phyloP scores from a whole-genome alignment of 2,888 invertebrate genomes.

The Pheosia gnoma region DNA sequence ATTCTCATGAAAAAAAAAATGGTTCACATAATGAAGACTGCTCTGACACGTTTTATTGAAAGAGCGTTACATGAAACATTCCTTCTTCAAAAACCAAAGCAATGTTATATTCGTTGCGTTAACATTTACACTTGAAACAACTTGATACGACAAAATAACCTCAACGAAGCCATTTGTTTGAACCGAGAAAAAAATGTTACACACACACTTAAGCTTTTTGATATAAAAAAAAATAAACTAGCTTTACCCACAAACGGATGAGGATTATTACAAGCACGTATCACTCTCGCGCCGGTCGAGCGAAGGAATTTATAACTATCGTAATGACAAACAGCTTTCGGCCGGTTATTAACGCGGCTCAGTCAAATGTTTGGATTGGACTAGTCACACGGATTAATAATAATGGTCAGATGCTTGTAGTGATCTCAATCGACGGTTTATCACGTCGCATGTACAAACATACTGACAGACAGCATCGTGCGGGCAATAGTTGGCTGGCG shows the following conservation, averaged over 20 bases:
- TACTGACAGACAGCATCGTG: constrained; percentile 42
- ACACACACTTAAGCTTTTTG: background rate
- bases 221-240: too few relatives aligned
- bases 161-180: constrained; percentile 2
- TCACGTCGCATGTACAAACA: constrained; percentile 38
- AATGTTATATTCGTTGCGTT: background rate
- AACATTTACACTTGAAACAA: background rate
- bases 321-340: constrained; percentile 41
- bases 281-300: constrained; percentile 19
- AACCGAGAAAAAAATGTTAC: constrained; percentile 20
- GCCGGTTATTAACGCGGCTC: constrained; percentile 43
- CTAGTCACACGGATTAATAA: constrained; percentile 43
- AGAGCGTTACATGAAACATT: background rate
- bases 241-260: constrained; percentile 18
- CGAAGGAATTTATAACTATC: constrained; percentile 37
- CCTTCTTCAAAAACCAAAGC: constrained; percentile 4
- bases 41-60: background rate
- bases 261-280: constrained; percentile 23
- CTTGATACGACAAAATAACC: constrained; percentile 6
- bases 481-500: constrained; percentile 26
- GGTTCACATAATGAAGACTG: background rate
- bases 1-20: background rate
- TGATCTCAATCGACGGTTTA: constrained; percentile 19
- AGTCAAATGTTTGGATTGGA: constrained; percentile 51
- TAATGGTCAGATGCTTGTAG: constrained; percentile 22